These are phyloP conservation scores for Stenodera caucasica DNA, from an alignment of 2,888 invertebrate species.

Conservation along the genomic window DNA sequence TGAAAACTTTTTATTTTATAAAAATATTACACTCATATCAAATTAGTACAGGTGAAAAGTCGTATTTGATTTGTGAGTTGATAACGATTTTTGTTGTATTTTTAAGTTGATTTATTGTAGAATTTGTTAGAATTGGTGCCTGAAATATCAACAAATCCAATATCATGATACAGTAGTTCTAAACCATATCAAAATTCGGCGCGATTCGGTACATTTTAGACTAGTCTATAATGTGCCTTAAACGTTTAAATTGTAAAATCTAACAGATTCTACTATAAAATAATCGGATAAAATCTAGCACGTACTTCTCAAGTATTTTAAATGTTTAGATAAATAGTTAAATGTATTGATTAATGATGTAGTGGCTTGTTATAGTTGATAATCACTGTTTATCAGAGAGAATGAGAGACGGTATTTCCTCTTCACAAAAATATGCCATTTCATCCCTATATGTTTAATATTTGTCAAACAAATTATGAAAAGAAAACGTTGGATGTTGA, in stretches of 20 bases:
- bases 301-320: constrained; percentile 47
- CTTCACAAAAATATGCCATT: constrained; percentile 28
- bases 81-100: constrained; percentile 19
- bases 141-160: not conserved
- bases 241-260: too few relatives aligned
- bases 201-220: constrained; percentile 29
- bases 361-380: constrained; percentile 47
- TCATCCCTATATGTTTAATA: constrained; percentile 44
- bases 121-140: constrained; percentile 24
- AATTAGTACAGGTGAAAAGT: constrained; percentile 39
- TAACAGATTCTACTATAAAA: constrained; percentile 37
- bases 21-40: constrained; percentile 40
- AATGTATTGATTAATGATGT: constrained; percentile 42
- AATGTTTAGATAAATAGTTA: constrained; percentile 51
- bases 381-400: constrained; percentile 36
- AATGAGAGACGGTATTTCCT: constrained; percentile 32
- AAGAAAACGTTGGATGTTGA: constrained; percentile 46
- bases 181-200: not conserved
- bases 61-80: constrained; percentile 26
- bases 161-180: not conserved
- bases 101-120: constrained; percentile 11
- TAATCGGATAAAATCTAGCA: constrained; percentile 35
- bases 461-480: constrained; percentile 38
- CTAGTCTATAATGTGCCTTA: constrained; percentile 38
- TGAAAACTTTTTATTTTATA: constrained; percentile 19